Conservation (phyloP, 2,888 invertebrate genomes). For the Macrophya annulata region DNA sequence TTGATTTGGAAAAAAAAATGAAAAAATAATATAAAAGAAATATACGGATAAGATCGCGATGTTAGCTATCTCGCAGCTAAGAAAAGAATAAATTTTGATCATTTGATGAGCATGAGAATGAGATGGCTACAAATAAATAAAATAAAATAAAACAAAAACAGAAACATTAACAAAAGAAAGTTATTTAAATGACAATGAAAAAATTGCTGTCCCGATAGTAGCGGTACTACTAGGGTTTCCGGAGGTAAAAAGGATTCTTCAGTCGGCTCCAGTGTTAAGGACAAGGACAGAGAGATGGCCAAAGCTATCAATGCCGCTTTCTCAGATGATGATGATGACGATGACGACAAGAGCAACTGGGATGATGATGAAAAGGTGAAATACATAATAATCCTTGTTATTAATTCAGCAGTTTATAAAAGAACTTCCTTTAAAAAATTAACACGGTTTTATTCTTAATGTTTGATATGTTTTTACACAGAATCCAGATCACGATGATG, state of each 20-base stretch:
- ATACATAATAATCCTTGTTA: neutral
- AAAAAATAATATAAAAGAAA: conserved; percentile 63
- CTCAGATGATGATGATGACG: conserved; percentile 76
- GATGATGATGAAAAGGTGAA: conserved; percentile 77
- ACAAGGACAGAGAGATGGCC: conserved; percentile 78
- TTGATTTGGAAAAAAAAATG: conserved; percentile 66
- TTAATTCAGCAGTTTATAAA: neutral
- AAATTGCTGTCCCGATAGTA: conserved; percentile 77
- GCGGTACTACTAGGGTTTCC: conserved; percentile 77
- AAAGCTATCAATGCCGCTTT: conserved; percentile 78
- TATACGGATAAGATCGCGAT: conserved; percentile 66
- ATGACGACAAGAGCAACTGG: conserved; percentile 75
- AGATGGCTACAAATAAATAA: conserved; percentile 63
- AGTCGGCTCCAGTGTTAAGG: conserved; percentile 75
- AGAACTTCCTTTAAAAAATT: neutral
- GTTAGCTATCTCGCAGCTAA: conserved; percentile 67
- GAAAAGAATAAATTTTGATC: conserved; percentile 67
- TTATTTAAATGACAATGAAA: conserved; percentile 74
- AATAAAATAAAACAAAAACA: conserved; percentile 63
- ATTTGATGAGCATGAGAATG: conserved; percentile 67
- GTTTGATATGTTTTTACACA: neutral
- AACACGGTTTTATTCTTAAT: neutral
- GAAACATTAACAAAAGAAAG: conserved; percentile 69
- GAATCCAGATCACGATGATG: conserved; percentile 73
- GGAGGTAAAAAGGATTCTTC: conserved; percentile 78